Evolutionary conservation across 2,888 invertebrate genomes (phyloP).

Genomic region (Anthoptus insignis): DNA sequence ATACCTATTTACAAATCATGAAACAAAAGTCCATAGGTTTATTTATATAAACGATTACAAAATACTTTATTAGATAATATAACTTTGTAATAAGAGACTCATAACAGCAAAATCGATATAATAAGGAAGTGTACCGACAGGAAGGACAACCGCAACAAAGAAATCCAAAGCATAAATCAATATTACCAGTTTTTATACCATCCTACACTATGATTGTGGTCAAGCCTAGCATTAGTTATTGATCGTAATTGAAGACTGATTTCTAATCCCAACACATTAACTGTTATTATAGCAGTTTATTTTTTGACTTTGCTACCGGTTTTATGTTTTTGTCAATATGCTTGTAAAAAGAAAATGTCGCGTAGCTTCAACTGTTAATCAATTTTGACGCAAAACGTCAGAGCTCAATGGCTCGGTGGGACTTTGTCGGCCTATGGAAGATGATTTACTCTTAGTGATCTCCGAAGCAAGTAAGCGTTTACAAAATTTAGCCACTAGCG

Average conservation of each 20-base stretch:
- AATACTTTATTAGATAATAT: neutral
- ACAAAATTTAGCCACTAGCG: no score
- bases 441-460: no score
- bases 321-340: no score
- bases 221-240: neutral
- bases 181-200: conserved; percentile 10
- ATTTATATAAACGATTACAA: no score
- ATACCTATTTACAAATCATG: no score
- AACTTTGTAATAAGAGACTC: neutral
- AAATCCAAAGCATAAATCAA: conserved; percentile 21
- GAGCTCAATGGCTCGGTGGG: no score
- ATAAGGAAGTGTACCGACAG: conserved; percentile 16
- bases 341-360: no score
- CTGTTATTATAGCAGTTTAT: neutral
- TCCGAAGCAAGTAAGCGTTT: no score
- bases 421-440: no score
- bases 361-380: no score
- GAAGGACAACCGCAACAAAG: conserved; percentile 13
- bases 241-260: neutral
- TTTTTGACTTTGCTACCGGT: neutral
- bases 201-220: conserved; percentile 7
- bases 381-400: no score
- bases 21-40: no score
- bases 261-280: neutral
- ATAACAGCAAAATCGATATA: conserved; percentile 8